Evolutionary conservation across 2,888 invertebrate species (phyloP), one percentile per base, ranked within the genome.

Genomic region (Omphaloscelis lunosa): DNA sequence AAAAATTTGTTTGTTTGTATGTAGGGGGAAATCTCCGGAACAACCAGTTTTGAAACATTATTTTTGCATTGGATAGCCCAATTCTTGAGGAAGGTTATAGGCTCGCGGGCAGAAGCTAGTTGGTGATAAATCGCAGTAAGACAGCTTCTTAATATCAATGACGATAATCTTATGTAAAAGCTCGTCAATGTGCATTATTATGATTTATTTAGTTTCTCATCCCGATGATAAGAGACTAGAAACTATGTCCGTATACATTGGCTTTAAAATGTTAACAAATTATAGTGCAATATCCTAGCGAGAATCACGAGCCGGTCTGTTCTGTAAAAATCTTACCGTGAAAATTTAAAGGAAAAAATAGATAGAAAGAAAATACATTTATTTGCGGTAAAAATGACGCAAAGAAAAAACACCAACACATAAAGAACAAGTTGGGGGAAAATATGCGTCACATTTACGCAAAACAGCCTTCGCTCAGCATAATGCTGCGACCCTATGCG

Each of bases 81-180:
- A 34, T 34, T 34, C 4, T 34, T 3, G 34, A 34, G 34, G 34
- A 34, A 34, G 34, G 34, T 34, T 34, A 34, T 34, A 34, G 34
- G 34, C 34, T 34, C 34, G 34, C 34, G 34, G 34, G 34, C 34
- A 34, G 34, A 34, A 34, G 4, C 34, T 34, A 34, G 34, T 65
- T 74, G 72, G 61, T 77, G 62, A 71, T 78, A 77, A 65, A 58
- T 66, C 8, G 45, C 48, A 27, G 23, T 41, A 29, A 51, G n/a
- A 8, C 23, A 27, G 45, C 17, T 34, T 34, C 17, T 77, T 17
- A 8, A 56, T 45, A 17, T 8, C 7, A 56, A 17, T 12, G 20
- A 8, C 3, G 4, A n/a, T 45, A 45, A 41, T 53, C 1, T 61
- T 23, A 4, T 23, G 27, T 67, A 9, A 41, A 12, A 29, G 27